A percentile compares a stretch with the other conserved stretches of the same genome.
phyloP scores from a whole-genome alignment of 2,888 invertebrate species.

The Dexiosoma caninum region DNA sequence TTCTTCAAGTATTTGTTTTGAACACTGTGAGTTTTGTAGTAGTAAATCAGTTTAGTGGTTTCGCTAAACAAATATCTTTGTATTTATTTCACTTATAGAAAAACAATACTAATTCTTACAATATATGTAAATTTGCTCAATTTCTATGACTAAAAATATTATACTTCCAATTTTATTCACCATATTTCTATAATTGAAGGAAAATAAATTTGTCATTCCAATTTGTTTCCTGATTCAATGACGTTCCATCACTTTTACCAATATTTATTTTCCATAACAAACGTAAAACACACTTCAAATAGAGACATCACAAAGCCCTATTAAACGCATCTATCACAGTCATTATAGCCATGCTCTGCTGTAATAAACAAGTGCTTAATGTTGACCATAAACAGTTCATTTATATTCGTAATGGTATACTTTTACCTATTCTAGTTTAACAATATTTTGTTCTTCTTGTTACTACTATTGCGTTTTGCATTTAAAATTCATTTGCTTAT shows the following conservation, averaged over 20 bases:
- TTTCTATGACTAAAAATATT: too few relatives aligned
- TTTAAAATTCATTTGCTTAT: slow-evolving; percentile 9
- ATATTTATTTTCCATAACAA: not conserved
- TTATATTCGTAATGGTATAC: slow-evolving; percentile 34
- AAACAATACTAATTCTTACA: too few relatives aligned
- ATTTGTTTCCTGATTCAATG: too few relatives aligned
- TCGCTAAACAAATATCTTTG: too few relatives aligned
- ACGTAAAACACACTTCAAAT: slow-evolving; percentile 31
- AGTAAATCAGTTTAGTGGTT: not conserved
- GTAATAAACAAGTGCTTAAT: slow-evolving; percentile 33
- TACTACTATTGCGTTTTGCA: not conserved
- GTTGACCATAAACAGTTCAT: slow-evolving; percentile 18
- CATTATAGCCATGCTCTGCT: slow-evolving; percentile 14
- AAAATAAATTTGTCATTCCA: too few relatives aligned
- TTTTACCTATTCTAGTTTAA: slow-evolving; percentile 24
- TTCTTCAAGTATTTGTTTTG: not conserved
- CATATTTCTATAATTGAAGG: too few relatives aligned
- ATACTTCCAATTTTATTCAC: too few relatives aligned
- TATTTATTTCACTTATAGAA: too few relatives aligned
- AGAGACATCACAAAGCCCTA: not conserved
- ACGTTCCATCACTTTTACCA: not conserved
- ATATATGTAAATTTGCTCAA: too few relatives aligned
- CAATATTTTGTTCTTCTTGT: not conserved
- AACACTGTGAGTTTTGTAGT: too few relatives aligned
- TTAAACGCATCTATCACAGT: slow-evolving; percentile 23